Conservation (phyloP, 2,113 vertebrate genomes). For the Microtus montanus region DNA sequence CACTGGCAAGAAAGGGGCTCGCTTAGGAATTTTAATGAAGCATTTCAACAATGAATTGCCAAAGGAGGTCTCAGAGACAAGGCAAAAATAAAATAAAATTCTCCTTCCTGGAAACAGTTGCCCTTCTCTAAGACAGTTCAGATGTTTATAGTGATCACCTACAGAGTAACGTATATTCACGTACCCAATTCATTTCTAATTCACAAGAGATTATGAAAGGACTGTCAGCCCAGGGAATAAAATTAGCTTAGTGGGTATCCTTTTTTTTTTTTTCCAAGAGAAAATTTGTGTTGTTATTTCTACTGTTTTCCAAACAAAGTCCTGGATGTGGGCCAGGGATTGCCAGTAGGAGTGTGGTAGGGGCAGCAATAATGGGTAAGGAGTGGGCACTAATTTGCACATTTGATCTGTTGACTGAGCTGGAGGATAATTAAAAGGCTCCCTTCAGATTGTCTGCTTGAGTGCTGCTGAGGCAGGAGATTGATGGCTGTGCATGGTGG, state of each 20-base stretch:
- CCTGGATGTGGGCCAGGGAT: neutral
- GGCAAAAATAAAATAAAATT: conserved; percentile 19
- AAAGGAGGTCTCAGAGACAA: conserved; percentile 62
- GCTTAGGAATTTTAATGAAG: conserved; percentile 42
- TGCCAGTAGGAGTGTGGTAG: neutral
- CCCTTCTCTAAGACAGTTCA: neutral
- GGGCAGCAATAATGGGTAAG: neutral
- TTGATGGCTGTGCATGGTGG: neutral
- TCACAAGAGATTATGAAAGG: conserved; percentile 44
- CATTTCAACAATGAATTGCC: conserved; percentile 47
- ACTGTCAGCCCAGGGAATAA: conserved; percentile 50
- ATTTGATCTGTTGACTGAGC: conserved; percentile 39
- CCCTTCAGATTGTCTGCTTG: neutral
- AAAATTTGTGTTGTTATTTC: conserved; percentile 56
- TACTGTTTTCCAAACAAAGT: conserved; percentile 61
- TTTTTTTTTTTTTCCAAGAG: neutral
- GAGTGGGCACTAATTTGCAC: neutral
- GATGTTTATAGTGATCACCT: conserved; percentile 44
- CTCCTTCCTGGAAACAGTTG: conserved; percentile 1
- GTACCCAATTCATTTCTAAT: conserved; percentile 54
- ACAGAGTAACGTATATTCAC: conserved; percentile 56
- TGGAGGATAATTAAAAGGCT: conserved; percentile 57
- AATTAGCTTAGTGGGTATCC: conserved; percentile 5
- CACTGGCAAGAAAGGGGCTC: conserved; percentile 29
- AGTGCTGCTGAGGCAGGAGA: neutral